These are phyloP conservation scores for Otis tarda DNA, from an alignment of 2,113 vertebrate genomes.

Conservation along the genomic window DNA sequence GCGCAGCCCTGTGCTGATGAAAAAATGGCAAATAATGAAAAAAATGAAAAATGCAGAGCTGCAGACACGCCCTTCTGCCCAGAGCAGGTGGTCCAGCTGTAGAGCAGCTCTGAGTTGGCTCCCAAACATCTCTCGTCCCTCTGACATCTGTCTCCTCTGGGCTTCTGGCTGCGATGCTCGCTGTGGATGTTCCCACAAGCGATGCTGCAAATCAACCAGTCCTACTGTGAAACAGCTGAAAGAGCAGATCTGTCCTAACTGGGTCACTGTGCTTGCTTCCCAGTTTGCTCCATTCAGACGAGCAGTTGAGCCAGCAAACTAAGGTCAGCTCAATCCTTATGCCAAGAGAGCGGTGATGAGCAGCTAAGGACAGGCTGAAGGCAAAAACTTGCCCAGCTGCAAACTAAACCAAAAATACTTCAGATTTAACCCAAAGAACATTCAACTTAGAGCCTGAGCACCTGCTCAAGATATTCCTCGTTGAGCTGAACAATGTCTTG, in stretches of 20 bases:
- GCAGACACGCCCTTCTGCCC: background rate
- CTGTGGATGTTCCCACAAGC: background rate
- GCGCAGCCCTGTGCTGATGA: background rate
- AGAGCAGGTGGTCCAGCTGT: background rate
- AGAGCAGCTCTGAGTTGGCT: background rate
- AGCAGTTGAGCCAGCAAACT: background rate
- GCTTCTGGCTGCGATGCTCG: background rate
- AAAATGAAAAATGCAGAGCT: background rate
- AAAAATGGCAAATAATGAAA: background rate
- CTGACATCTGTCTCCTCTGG: background rate
- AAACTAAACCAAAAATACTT: background rate
- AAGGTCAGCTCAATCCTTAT: background rate
- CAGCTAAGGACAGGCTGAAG: background rate
- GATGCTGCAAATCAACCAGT: background rate
- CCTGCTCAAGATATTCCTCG: background rate
- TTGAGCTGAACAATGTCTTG: background rate
- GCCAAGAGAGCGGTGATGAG: background rate
- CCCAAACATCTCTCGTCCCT: background rate
- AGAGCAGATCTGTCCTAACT: background rate
- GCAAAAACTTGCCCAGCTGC: background rate
- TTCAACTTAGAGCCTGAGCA: background rate
- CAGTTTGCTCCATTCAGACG: background rate
- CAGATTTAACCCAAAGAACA: background rate
- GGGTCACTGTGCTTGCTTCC: background rate
- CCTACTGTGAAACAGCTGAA: background rate